These are phyloP conservation scores for Platichthys stellatus DNA, from an alignment of 2,113 vertebrate species.

Conservation along the genomic window DNA sequence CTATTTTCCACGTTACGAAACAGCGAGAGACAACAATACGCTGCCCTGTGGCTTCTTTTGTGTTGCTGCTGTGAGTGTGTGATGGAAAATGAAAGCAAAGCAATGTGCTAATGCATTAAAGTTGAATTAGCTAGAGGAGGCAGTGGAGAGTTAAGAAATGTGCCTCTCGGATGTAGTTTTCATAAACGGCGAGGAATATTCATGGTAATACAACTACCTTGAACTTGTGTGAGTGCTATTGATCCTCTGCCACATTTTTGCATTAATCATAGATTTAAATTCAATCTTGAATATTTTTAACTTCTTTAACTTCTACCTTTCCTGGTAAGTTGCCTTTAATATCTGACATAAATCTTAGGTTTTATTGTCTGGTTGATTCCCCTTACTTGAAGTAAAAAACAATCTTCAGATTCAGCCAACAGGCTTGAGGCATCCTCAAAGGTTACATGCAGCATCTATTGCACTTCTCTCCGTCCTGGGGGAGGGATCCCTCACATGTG, in stretches of 20 bases:
- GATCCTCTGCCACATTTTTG: conserved; percentile 12
- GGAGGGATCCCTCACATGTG: no score
- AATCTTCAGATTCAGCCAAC: no score
- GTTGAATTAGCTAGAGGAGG: conserved; percentile 61
- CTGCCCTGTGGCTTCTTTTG: conserved; percentile 58
- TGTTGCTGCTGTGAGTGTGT: conserved; percentile 47
- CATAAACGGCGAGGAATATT: conserved; percentile 8
- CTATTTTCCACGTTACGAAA: conserved; percentile 61
- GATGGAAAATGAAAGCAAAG: conserved; percentile 59
- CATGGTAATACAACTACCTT: neutral
- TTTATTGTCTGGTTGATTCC: no score
- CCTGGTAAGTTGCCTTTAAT: neutral
- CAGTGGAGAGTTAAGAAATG: conserved; percentile 47
- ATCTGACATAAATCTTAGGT: neutral
- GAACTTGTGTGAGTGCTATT: conserved; percentile 24
- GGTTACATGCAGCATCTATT: no score
- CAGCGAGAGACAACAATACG: conserved; percentile 49
- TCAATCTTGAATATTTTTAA: conserved; percentile 33
- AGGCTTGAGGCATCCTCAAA: no score
- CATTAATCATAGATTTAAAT: conserved; percentile 20
- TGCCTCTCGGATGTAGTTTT: conserved; percentile 43
- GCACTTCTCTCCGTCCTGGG: no score
- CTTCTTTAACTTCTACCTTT: conserved; percentile 2
- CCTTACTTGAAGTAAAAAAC: no score
- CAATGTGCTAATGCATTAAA: conserved; percentile 48